Evolutionary conservation across 2,888 invertebrate genomes (phyloP), one percentile per base, ranked within the genome.

Genomic region (Punctoribates punctum): DNA sequence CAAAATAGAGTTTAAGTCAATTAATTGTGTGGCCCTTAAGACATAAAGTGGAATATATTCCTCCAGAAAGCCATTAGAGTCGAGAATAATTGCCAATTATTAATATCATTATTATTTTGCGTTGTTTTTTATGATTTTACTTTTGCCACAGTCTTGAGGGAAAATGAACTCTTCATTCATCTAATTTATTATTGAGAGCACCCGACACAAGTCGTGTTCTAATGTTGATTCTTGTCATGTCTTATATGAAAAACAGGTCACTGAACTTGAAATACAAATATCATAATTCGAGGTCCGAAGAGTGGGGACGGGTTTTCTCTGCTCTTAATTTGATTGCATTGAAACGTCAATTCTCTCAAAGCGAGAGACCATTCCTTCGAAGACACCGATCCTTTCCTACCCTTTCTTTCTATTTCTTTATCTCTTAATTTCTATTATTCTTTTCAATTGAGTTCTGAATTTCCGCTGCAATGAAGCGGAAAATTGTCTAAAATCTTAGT

Each of bases 111-210:
- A 67, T 38, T 67, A 67, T 67, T 38, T 27, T 60, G 13, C 29
- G 27, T 27, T 60, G 60, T 60, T 60, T 60, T 54, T 27, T 67
- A 15, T 62, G n/a, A 67, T 67, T 67, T 48, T 20, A 48, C 72
- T 72, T 20, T 72, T 72, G 48, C 72, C 48, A 72, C 72, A 46
- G 48, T 72, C 72, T 72, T 72, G 48, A 48, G 72, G 48, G 48
- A 48, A 72, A 48, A 48, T 72, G 46, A 72, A 72, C 72, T 72
- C 72, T 72, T 72, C 72, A 72, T 72, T 72, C 23, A 70, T 38
- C 46, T 65, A 65, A n/a, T 9, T 23, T 62, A 5, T 62, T 17
- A 25, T n/a, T 23, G 48, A 48, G 72, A 25, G 72, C 46, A 17
- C 46, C 72, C 46, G 72, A 48, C 25, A 25, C 57, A 23, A 57